These are phyloP conservation scores for Meriones unguiculatus DNA, from an alignment of 2,113 vertebrate genomes.

Conservation along the genomic window DNA sequence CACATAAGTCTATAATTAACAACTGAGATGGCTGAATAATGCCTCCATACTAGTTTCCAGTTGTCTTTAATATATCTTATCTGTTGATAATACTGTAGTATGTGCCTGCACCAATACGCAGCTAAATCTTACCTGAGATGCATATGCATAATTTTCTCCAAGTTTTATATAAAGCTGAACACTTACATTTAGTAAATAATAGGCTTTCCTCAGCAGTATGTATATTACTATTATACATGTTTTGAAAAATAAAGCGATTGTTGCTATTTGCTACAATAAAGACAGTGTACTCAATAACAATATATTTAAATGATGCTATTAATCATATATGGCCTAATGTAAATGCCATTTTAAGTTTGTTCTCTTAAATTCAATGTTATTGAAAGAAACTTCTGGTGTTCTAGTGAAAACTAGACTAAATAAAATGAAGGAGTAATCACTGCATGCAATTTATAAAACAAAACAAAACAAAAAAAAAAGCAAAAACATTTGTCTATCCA, in stretches of 20 bases:
- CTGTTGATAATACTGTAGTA: constrained; percentile 50
- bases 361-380: constrained; percentile 52
- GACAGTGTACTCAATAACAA: constrained; percentile 33
- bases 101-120: not conserved
- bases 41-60: not conserved
- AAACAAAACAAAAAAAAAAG: too few relatives aligned
- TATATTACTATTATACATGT: constrained; percentile 51
- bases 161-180: constrained; percentile 76
- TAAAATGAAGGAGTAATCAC: constrained; percentile 45
- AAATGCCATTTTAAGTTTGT: constrained; percentile 51
- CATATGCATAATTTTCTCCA: constrained; percentile 61
- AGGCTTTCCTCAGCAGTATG: constrained; percentile 67
- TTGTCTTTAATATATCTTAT: constrained; percentile 49
- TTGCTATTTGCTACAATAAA: constrained; percentile 57
- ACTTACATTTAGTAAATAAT: constrained; percentile 70
- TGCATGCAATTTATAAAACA: too few relatives aligned
- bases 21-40: constrained; percentile 6
- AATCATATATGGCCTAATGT: constrained; percentile 53
- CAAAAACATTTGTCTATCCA: constrained; percentile 77
- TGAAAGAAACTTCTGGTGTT: constrained; percentile 32
- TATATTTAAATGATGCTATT: constrained; percentile 66
- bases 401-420: constrained; percentile 38
- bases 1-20: constrained; percentile 48
- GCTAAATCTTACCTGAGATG: constrained; percentile 68
- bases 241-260: constrained; percentile 73